A percentile compares a stretch with the other conserved stretches of the same genome.
Evolutionary conservation across 2,113 vertebrate genomes (phyloP).

Genomic region (Melanerpes aurifrons): DNA sequence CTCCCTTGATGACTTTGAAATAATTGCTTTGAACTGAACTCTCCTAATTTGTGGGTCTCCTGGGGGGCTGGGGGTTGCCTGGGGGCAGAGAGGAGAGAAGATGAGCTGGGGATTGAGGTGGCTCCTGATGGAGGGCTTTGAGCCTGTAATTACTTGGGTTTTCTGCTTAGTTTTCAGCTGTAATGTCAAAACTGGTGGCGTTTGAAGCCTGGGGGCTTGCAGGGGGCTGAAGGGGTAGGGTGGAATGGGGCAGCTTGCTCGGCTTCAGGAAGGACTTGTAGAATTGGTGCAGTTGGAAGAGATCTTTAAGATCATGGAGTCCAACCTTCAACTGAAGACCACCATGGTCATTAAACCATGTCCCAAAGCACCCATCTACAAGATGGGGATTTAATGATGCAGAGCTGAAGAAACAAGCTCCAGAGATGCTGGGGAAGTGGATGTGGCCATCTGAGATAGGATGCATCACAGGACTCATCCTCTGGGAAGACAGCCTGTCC

Average conservation of each 20-base stretch:
- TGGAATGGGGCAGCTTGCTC: background rate
- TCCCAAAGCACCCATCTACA: background rate
- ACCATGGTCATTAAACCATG: too few species aligned
- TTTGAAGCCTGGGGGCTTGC: background rate
- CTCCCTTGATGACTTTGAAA: background rate
- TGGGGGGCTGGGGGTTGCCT: background rate
- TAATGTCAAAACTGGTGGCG: background rate
- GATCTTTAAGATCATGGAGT: too few species aligned
- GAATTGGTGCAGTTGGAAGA: background rate
- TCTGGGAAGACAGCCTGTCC: accelerated
- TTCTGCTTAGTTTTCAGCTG: background rate
- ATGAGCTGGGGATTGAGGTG: background rate
- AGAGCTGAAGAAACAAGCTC: background rate
- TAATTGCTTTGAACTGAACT: background rate
- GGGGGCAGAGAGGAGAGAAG: background rate
- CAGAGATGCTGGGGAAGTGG: accelerated
- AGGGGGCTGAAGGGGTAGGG: background rate
- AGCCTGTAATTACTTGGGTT: background rate
- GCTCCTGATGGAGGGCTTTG: background rate
- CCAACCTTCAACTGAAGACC: too few species aligned
- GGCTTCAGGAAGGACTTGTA: accelerated
- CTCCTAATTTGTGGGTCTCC: background rate
- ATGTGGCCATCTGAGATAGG: accelerated
- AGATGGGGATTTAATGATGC: background rate
- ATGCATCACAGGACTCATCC: background rate